A percentile compares a stretch with the other conserved stretches of the same genome.
phyloP scores from a whole-genome alignment of 2,797 vertebrate species.

The Rhynchonycteris naso region DNA sequence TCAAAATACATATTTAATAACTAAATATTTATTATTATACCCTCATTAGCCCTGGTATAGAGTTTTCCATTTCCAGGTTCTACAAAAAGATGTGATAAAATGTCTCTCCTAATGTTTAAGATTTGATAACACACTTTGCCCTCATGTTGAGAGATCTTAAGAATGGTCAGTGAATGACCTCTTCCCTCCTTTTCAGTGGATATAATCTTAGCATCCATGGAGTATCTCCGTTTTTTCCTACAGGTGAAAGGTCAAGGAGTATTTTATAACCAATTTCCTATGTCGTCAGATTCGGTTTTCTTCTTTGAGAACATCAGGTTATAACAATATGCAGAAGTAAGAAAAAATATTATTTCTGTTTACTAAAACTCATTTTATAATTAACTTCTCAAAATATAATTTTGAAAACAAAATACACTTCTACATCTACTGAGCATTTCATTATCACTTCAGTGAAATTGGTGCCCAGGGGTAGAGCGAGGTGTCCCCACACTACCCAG shows the following conservation, averaged over 20 bases:
- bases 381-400: not conserved
- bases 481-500: too few species aligned
- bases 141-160: too few species aligned
- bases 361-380: not conserved
- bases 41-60: not conserved
- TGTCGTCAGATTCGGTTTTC: not conserved
- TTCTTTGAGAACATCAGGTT: not conserved
- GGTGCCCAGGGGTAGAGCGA: rapidly evolving
- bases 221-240: not conserved
- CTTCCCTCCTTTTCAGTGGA: too few species aligned
- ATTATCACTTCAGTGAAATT: too few species aligned
- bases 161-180: rapidly evolving
- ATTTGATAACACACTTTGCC: not conserved
- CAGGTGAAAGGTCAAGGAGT: not conserved
- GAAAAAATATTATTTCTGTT: not conserved
- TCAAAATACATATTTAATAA: not conserved
- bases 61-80: not conserved
- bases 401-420: not conserved
- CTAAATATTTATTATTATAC: not conserved
- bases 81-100: not conserved
- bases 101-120: not conserved
- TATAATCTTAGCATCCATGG: not conserved
- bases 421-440: not conserved
- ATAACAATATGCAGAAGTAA: not conserved
- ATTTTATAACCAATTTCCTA: not conserved